These are phyloP conservation scores for Lepetodrilus schrolli DNA, from an alignment of 2,888 invertebrate genomes.

Conservation along the genomic window DNA sequence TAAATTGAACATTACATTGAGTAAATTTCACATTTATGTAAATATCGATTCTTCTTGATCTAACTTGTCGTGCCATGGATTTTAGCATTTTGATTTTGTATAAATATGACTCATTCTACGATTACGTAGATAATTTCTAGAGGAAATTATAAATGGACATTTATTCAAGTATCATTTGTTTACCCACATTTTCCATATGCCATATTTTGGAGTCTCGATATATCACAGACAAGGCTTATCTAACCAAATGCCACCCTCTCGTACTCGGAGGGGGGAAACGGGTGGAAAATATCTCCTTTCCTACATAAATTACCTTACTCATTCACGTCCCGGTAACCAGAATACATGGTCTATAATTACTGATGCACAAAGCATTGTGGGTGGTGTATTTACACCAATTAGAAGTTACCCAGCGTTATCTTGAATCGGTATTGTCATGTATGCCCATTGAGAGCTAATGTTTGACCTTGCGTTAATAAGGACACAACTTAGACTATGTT, in stretches of 20 bases:
- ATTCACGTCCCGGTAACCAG: neutral
- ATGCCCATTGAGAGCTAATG: neutral
- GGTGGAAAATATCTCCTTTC: neutral
- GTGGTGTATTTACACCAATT: slow-evolving; percentile 17
- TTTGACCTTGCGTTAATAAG: too few relatives aligned
- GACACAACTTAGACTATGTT: too few relatives aligned
- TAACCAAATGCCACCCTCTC: neutral
- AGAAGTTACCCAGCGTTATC: neutral
- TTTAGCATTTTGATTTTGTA: neutral
- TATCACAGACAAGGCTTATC: neutral
- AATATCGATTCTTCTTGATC: too few relatives aligned
- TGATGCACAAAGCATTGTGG: neutral
- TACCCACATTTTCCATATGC: slow-evolving; percentile 16
- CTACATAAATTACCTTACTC: neutral
- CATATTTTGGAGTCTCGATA: slow-evolving; percentile 7
- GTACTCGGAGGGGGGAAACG: neutral
- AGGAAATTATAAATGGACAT: slow-evolving; percentile 19
- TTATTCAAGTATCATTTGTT: slow-evolving; percentile 11
- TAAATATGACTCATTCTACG: neutral
- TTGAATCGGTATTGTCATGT: neutral
- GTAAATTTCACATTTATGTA: neutral
- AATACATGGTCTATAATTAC: neutral
- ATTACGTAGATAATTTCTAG: neutral
- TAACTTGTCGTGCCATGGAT: too few relatives aligned
- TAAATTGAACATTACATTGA: neutral